phyloP scores from a whole-genome alignment of 2,113 vertebrate species.

The Hypanus sabinus region DNA sequence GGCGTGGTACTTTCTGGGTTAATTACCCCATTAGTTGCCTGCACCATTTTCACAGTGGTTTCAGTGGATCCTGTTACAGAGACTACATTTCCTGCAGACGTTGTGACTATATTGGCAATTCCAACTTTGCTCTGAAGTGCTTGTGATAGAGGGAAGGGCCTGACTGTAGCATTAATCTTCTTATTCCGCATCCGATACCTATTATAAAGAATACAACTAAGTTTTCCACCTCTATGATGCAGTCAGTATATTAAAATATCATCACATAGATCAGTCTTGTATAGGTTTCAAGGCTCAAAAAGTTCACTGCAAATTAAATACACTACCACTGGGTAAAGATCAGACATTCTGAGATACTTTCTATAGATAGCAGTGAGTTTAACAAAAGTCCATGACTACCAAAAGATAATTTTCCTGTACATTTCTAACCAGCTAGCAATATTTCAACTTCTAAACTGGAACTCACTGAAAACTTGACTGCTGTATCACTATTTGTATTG shows the following conservation, averaged over 20 bases:
- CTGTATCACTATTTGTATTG: background rate
- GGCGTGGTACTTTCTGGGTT: slow-evolving; percentile 62
- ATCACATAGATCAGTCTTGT: slow-evolving; percentile 10
- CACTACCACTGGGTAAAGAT: background rate
- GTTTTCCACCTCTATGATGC: background rate
- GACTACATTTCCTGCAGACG: slow-evolving; percentile 60
- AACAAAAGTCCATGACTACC: background rate
- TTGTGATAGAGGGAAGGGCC: slow-evolving; percentile 65
- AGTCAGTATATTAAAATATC: background rate
- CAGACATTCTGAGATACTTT: background rate
- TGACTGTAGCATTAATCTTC: slow-evolving; percentile 74
- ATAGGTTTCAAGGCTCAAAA: slow-evolving; percentile 39
- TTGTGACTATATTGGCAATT: slow-evolving; percentile 57
- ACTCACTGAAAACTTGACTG: background rate
- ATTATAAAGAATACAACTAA: slow-evolving; percentile 12
- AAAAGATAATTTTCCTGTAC: background rate
- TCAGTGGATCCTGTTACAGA: slow-evolving; percentile 69
- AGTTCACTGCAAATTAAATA: background rate
- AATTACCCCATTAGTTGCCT: slow-evolving; percentile 59
- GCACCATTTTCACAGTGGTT: slow-evolving; percentile 63
- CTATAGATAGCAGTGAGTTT: background rate
- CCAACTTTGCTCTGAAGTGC: slow-evolving; percentile 66
- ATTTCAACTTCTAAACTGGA: background rate
- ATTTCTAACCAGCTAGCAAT: background rate
- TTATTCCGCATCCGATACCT: slow-evolving; percentile 91